Percentiles rank a stretch among this genome's conserved stretches.
Evolutionary conservation across 2,113 vertebrate genomes (phyloP).

Genomic region (Podarcis raffonei): DNA sequence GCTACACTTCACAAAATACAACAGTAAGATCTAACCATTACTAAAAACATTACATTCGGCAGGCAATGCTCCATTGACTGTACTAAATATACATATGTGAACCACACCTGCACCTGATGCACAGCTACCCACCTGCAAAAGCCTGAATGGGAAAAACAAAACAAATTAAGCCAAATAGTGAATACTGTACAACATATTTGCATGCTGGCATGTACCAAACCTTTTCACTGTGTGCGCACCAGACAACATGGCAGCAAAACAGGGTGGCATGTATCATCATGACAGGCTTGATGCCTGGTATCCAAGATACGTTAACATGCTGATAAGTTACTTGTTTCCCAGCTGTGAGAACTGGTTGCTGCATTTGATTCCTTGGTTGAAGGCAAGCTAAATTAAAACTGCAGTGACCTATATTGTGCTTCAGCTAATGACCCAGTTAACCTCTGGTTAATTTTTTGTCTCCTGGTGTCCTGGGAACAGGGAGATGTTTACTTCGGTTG

Average conservation of each 20-base stretch:
- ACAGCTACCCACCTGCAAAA: too few species aligned
- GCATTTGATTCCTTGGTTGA: slow-evolving; percentile 66
- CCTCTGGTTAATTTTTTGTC: slow-evolving; percentile 74
- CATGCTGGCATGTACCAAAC: background rate
- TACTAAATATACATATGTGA: too few species aligned
- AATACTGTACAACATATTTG: background rate
- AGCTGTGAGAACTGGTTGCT: slow-evolving; percentile 78
- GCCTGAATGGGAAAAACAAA: too few species aligned
- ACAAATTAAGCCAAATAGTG: background rate
- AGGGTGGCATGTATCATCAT: slow-evolving; percentile 52
- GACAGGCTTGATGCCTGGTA: slow-evolving; percentile 60
- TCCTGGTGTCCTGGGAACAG: slow-evolving; percentile 81
- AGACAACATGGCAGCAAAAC: slow-evolving; percentile 46
- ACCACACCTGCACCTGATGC: too few species aligned
- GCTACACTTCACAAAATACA: too few species aligned
- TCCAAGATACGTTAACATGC: slow-evolving; percentile 71
- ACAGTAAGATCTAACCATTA: too few species aligned
- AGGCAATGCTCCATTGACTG: too few species aligned
- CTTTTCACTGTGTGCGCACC: slow-evolving; percentile 6
- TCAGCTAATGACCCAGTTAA: slow-evolving; percentile 76
- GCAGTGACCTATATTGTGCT: slow-evolving; percentile 74
- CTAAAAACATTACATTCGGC: too few species aligned
- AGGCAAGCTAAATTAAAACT: slow-evolving; percentile 76
- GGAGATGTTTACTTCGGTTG: slow-evolving; percentile 70
- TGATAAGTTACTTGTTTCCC: slow-evolving; percentile 72